Percentiles rank a stretch among this genome's conserved stretches.
phyloP scores from a whole-genome alignment of 2,888 invertebrate genomes.

The Polylopha cassiicola region DNA sequence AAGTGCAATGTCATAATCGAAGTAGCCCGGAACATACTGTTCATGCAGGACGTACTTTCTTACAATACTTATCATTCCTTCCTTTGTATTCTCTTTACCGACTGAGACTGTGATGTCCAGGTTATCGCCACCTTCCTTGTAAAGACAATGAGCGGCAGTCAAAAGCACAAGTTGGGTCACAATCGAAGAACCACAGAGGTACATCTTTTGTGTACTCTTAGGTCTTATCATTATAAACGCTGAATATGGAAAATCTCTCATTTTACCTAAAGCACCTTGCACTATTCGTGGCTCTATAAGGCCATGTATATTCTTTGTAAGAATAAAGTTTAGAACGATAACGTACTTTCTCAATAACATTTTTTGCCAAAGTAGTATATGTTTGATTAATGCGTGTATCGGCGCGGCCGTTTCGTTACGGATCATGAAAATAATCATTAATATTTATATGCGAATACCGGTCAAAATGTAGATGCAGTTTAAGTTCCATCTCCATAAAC shows the following conservation, averaged over 20 bases:
- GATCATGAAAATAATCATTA: no score
- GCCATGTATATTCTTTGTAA: no score
- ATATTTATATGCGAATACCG: no score
- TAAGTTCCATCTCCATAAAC: no score
- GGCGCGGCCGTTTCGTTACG: no score
- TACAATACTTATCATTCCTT: slow-evolving; percentile 8
- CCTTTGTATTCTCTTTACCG: slow-evolving; percentile 19
- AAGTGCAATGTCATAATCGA: slow-evolving; percentile 28
- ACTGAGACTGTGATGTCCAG: slow-evolving; percentile 10
- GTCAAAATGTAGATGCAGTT: no score
- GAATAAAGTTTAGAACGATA: no score
- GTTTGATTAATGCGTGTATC: no score
- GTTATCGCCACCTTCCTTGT: not conserved
- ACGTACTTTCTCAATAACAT: no score
- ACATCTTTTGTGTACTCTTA: slow-evolving; percentile 17
- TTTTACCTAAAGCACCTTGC: slow-evolving; percentile 24
- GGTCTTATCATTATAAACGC: slow-evolving; percentile 27
- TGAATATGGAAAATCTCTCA: slow-evolving; percentile 29
- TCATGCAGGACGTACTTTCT: slow-evolving; percentile 21
- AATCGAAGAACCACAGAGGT: slow-evolving; percentile 42
- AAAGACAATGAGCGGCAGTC: slow-evolving; percentile 40
- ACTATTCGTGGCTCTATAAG: no score
- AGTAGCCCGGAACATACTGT: accelerated
- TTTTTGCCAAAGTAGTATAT: no score
- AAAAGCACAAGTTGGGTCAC: slow-evolving; percentile 35